These are phyloP conservation scores for Ictidomys tridecemlineatus DNA, from an alignment of 2,113 vertebrate genomes.

Conservation along the genomic window DNA sequence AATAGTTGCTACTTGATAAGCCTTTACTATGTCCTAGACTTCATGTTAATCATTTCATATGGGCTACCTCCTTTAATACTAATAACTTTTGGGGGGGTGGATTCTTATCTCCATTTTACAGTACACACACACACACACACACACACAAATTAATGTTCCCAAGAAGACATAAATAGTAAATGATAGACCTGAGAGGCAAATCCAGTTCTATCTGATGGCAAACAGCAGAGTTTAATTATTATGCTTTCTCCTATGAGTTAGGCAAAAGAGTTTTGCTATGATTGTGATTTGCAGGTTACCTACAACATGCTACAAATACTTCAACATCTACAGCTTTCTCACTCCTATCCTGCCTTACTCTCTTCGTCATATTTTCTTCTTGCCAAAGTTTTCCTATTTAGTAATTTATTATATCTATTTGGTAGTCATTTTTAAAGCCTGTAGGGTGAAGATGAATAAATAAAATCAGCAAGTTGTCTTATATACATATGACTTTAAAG, in stretches of 20 bases:
- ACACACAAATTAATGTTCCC: background rate
- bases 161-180: background rate
- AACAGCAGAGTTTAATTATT: slow-evolving; percentile 4
- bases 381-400: background rate
- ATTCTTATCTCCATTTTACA: background rate
- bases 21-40: background rate
- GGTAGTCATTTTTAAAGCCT: background rate
- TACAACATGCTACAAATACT: background rate
- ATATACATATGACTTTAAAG: background rate
- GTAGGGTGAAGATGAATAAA: background rate
- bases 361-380: slow-evolving; percentile 33
- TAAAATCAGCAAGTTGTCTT: background rate
- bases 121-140: background rate
- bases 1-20: slow-evolving; percentile 13
- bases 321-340: background rate
- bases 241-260: slow-evolving; percentile 10
- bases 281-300: background rate
- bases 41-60: background rate
- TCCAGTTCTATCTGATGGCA: background rate
- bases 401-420: background rate
- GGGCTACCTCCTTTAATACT: background rate
- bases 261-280: background rate
- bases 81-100: background rate
- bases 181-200: background rate
- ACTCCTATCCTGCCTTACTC: background rate